Evolutionary conservation across 2,888 invertebrate species (phyloP).

Genomic region (Ormia ochracea): DNA sequence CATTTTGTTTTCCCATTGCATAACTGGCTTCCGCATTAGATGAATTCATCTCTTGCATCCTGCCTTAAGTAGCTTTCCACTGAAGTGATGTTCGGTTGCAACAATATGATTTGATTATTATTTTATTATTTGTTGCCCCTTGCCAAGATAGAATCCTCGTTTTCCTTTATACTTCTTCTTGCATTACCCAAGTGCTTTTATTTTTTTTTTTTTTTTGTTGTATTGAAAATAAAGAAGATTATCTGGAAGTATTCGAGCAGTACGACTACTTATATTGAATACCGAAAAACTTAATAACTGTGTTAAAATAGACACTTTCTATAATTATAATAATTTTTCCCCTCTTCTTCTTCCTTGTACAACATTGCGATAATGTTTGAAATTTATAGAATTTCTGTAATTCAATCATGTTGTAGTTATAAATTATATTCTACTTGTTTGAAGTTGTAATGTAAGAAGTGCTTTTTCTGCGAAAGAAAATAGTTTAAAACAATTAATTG

Average conservation of each 20-base stretch:
- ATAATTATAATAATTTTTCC: background rate
- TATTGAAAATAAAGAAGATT: conserved; percentile 12
- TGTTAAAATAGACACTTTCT: conserved; percentile 40
- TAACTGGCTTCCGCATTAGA: conserved; percentile 2
- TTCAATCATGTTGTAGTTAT: conserved; percentile 54
- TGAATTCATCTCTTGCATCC: conserved; percentile 36
- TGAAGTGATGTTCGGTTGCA: conserved; percentile 67
- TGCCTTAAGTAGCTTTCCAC: conserved; percentile 59
- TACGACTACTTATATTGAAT: conserved; percentile 11
- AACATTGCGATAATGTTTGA: conserved; percentile 42
- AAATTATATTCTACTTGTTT: conserved; percentile 33
- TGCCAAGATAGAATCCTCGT: conserved; percentile 55
- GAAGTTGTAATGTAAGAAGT: background rate
- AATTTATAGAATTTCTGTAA: conserved; percentile 55
- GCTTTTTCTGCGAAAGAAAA: conserved; percentile 7
- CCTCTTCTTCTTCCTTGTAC: background rate
- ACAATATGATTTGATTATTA: conserved; percentile 75
- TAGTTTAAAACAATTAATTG: conserved; percentile 41
- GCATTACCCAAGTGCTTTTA: background rate
- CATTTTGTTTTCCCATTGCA: background rate
- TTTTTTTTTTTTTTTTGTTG: background rate
- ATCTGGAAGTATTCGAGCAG: conserved; percentile 8
- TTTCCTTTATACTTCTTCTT: background rate
- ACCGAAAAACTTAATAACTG: conserved; percentile 43
- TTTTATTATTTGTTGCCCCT: conserved; percentile 74